Base-by-base conservation (phyloP, 2,113 vertebrate species). In the Macheiramphus alcinus region DNA sequence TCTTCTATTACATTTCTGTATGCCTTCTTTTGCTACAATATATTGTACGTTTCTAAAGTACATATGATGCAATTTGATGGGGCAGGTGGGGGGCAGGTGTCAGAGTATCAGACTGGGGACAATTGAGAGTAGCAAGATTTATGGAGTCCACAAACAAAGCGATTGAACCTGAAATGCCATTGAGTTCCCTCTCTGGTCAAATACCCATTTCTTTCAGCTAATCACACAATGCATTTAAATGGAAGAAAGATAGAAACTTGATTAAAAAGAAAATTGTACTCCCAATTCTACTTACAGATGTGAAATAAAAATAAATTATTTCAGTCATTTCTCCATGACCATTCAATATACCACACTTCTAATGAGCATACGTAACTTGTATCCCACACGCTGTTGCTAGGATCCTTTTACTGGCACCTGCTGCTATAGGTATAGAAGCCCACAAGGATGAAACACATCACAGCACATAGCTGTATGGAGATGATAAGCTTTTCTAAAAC, bases 71-170 rank as follows among this genome's bases (percentile, higher is more conserved):
- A 92, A 25, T 74, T 86, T 56, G 29, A 38, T 25, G 31, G 14
- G 26, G 20, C 9, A 5, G 4, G 5, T 3, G 3, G 2, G 7
- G 11, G 7, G 6, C 14, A 29, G 36, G n/a, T 5, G 1, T 3
- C 2, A 3, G 40, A 70, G 36, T 45, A 56, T 74, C 53, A 70
- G 45, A 43, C 9, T n/a, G 31, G 18, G 38, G 36, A 62, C 11
- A 62, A 23, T 16, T 9, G 67, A 56, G 26, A 50, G 7, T 56
- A 32, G 5, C 11, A 50, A 42, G 34, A 81, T n/a, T 29, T 47
- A 58, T n/a, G 45, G 22, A 81, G 16, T 36, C 10, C 50, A 76
- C 2, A 66, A 50, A 55, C 21, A 82, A 82, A 79, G 11, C 34
- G 85, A 45, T 6, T 45, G 47, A 80, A 48, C 43, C 3, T 55